A percentile compares a stretch with the other conserved stretches of the same genome.
Evolutionary conservation across 2,113 vertebrate genomes (phyloP).

Genomic region (Ovis aries): ARS-UI_Ramb_v3.0 NC_056073.1:37204001-37204500

Average conservation of each 20-base stretch:
- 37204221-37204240: background rate
- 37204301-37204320: background rate
- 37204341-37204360: background rate
- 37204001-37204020: background rate
- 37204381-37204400: background rate
- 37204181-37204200: background rate
- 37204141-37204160: background rate
- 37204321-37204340: background rate
- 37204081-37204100: background rate
- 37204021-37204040: background rate
- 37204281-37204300: background rate
- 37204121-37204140: background rate
- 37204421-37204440: background rate
- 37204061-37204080: background rate
- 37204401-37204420: background rate
- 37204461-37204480: background rate
- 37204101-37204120: background rate
- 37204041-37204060: too few relatives aligned
- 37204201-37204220: background rate
- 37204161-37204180: background rate
- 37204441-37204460: background rate
- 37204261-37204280: background rate
- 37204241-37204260: background rate
- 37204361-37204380: background rate
- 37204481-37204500: background rate